phyloP scores from a whole-genome alignment of 1,140 invertebrate species.

The Arctopsyche grandis region DNA sequence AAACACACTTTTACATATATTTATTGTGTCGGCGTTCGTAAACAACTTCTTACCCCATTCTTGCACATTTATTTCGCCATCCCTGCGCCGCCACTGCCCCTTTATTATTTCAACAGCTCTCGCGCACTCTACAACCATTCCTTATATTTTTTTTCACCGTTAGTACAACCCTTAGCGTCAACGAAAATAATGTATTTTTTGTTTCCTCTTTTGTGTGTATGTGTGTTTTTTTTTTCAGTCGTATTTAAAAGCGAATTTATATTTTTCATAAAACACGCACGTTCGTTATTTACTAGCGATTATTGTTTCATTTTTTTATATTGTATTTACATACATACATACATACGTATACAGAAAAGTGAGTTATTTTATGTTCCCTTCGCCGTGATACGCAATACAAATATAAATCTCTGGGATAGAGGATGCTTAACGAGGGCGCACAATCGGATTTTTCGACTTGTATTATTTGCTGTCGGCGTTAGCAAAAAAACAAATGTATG shows the following conservation, averaged over 20 bases:
- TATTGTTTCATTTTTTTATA: constrained; percentile 21
- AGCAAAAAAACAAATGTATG: too few species aligned
- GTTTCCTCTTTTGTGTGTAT: not conserved
- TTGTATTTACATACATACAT: too few species aligned
- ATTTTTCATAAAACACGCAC: constrained; percentile 26
- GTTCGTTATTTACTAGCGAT: constrained; percentile 32
- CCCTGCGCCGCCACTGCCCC: not conserved
- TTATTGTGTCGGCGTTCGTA: constrained; percentile 41
- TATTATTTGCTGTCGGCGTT: not conserved
- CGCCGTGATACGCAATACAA: constrained; percentile 8
- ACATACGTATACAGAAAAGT: not conserved
- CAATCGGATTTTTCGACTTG: constrained; percentile 17
- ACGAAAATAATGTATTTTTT: not conserved
- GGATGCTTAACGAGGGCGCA: constrained; percentile 15
- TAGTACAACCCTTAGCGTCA: not conserved
- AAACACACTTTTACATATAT: constrained; percentile 43
- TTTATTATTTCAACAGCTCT: constrained; percentile 25
- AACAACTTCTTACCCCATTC: constrained; percentile 37
- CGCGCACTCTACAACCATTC: not conserved
- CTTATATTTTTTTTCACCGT: not conserved
- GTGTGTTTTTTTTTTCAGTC: not conserved
- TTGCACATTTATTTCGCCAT: not conserved
- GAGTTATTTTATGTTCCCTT: constrained; percentile 7
- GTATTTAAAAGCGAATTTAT: constrained; percentile 18
- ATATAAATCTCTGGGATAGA: constrained; percentile 26